These are phyloP conservation scores for Alouatta palliata DNA, from an alignment of 2,113 vertebrate species.

Conservation along the genomic window DNA sequence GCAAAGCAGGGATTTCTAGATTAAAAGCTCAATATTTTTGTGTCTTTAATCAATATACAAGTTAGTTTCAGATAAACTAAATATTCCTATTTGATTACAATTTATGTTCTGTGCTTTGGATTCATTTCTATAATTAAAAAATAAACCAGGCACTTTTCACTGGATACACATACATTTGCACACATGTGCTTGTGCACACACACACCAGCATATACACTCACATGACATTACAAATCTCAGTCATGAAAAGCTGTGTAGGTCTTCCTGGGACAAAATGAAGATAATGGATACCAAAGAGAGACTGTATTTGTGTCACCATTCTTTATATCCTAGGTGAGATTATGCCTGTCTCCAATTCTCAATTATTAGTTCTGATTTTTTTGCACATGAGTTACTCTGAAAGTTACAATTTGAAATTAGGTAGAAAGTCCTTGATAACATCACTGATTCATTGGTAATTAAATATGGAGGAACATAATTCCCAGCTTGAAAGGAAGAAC, in stretches of 20 bases:
- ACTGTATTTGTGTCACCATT: slow-evolving; percentile 41
- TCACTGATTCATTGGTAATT: slow-evolving; percentile 55
- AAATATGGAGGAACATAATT: slow-evolving; percentile 44
- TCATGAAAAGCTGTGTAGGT: background rate
- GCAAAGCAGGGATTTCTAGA: slow-evolving; percentile 5
- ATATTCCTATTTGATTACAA: background rate
- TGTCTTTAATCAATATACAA: background rate
- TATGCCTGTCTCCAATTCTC: background rate
- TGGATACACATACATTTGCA: background rate
- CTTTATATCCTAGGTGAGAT: slow-evolving; percentile 48
- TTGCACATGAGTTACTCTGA: slow-evolving; percentile 19
- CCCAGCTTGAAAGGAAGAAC: slow-evolving; percentile 53
- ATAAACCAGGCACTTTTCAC: background rate
- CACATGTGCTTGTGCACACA: background rate
- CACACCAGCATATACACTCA: background rate
- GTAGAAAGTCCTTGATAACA: slow-evolving; percentile 60
- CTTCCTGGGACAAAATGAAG: background rate
- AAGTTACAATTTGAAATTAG: slow-evolving; percentile 40
- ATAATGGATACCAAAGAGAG: slow-evolving; percentile 36
- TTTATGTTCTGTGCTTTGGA: background rate
- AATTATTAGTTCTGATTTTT: slow-evolving; percentile 48
- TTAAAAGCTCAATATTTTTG: background rate
- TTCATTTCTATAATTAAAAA: slow-evolving; percentile 5
- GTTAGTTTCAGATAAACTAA: background rate
- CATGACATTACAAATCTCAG: background rate